These are phyloP conservation scores for Mizuhopecten yessoensis DNA, from an alignment of 1,140 invertebrate genomes.

Conservation along the genomic window DNA sequence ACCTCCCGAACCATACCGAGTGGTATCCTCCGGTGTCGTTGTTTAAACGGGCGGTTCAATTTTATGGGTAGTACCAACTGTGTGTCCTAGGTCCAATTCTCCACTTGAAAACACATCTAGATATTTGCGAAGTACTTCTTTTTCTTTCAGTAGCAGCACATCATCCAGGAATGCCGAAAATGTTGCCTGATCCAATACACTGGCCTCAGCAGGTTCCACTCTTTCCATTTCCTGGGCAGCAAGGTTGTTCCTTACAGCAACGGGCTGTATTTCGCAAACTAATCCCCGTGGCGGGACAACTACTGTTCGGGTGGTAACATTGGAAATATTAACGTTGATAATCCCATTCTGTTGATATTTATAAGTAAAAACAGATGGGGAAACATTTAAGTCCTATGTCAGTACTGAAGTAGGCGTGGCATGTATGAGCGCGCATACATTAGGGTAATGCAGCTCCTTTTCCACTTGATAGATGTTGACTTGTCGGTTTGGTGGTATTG, in stretches of 20 bases:
- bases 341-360: not conserved
- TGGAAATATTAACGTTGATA: not conserved
- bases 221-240: not conserved
- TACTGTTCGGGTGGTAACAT: constrained; percentile 48
- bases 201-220: too few relatives aligned
- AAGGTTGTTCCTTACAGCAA: not conserved
- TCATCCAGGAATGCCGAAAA: not conserved
- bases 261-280: constrained; percentile 55
- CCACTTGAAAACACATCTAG: constrained; percentile 35
- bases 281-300: constrained; percentile 44
- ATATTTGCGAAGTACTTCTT: not conserved
- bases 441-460: constrained; percentile 43
- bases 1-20: constrained; percentile 56
- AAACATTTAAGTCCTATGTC: not conserved
- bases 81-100: constrained; percentile 50
- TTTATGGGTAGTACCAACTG: constrained; percentile 42
- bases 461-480: constrained; percentile 38
- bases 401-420: too few relatives aligned
- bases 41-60: constrained; percentile 54
- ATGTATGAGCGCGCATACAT: too few relatives aligned
- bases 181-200: not conserved
- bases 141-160: not conserved
- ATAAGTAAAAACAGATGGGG: not conserved
- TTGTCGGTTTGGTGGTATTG: constrained; percentile 54
- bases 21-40: constrained; percentile 51